Percentiles rank a stretch among this genome's conserved stretches.
Evolutionary conservation across 1,140 invertebrate species (phyloP).

Genomic region (Scaptomyza montana): DNA sequence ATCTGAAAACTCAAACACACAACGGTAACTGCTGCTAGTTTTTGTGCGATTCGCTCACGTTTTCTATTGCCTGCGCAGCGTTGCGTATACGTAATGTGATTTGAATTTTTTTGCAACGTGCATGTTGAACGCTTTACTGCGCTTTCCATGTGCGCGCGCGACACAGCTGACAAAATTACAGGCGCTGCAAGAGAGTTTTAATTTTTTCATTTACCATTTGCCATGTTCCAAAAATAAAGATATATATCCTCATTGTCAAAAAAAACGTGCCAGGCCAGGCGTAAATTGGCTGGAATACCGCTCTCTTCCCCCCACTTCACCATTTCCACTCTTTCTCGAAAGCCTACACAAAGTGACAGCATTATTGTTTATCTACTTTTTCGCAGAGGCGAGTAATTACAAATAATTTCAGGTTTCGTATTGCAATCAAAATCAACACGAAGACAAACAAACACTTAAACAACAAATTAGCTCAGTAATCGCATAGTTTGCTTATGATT

Average conservation of each 20-base stretch:
- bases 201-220: constrained; percentile 39
- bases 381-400: constrained; percentile 53
- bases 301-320: neutral
- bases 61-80: constrained; percentile 58
- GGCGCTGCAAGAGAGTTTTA: neutral
- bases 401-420: constrained; percentile 77
- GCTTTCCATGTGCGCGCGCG: constrained; percentile 19
- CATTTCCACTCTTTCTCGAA: neutral
- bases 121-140: constrained; percentile 51
- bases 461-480: constrained; percentile 57
- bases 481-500: constrained; percentile 22
- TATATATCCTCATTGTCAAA: constrained; percentile 25
- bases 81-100: constrained; percentile 78
- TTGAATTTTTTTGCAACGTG: constrained; percentile 77
- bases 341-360: constrained; percentile 24
- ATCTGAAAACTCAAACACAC: constrained; percentile 21
- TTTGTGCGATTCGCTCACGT: constrained; percentile 38
- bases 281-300: constrained; percentile 38
- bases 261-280: constrained; percentile 51
- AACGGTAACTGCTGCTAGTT: neutral
- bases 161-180: neutral
- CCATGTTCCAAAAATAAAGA: neutral
- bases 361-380: constrained; percentile 31
- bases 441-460: neutral
- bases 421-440: constrained; percentile 69